Evolutionary conservation across 2,797 vertebrate genomes (phyloP).

Genomic region (Nothura maculosa): DNA sequence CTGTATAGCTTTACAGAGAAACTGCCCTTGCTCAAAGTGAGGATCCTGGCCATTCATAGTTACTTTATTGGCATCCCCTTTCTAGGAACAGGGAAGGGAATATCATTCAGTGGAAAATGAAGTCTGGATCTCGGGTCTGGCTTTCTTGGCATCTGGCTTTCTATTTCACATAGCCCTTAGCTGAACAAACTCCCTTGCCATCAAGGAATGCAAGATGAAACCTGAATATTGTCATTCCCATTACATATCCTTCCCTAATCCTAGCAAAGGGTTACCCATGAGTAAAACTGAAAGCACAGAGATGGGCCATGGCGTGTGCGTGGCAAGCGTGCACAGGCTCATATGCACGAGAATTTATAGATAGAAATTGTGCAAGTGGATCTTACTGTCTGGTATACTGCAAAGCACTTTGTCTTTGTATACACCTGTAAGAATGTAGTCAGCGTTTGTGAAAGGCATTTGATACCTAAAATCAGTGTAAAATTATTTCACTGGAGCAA

Average conservation of each 20-base stretch:
- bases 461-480: fast-evolving
- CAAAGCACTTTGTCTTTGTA: background rate
- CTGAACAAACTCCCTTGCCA: background rate
- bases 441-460: background rate
- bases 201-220: background rate
- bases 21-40: background rate
- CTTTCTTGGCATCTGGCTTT: background rate
- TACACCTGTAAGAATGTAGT: fast-evolving
- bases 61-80: background rate
- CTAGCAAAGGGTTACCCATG: background rate
- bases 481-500: background rate
- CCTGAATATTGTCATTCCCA: fast-evolving
- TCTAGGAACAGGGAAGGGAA: background rate
- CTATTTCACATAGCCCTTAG: background rate
- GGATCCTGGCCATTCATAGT: background rate
- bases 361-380: background rate
- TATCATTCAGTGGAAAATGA: background rate
- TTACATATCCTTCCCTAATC: background rate
- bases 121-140: background rate
- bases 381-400: background rate
- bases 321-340: background rate
- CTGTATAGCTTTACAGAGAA: background rate
- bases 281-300: background rate
- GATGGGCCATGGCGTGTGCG: fast-evolving
- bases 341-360: background rate